A percentile compares a stretch with the other conserved stretches of the same genome.
Conservation (phyloP, 1,140 invertebrate genomes). For the Cydia strobilella region DNA sequence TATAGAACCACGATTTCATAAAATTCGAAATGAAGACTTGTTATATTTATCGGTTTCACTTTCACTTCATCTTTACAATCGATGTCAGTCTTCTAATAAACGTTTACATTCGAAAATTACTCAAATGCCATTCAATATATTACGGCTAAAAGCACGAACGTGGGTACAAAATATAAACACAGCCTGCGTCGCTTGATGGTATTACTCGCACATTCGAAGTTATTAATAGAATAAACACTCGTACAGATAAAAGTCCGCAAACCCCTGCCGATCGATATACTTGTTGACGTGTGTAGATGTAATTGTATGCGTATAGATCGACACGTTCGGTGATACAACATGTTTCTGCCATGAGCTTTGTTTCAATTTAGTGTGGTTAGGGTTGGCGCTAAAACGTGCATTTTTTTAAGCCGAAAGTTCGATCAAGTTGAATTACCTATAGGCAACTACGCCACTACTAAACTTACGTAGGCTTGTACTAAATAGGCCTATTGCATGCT, state of each 20-base stretch:
- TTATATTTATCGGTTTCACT: too few species aligned
- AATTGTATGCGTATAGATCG: constrained; percentile 21
- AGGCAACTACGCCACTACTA: too few species aligned
- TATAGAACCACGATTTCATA: too few species aligned
- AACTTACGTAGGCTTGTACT: not conserved
- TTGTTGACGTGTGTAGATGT: constrained; percentile 16
- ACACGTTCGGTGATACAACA: constrained; percentile 19
- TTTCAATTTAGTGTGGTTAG: constrained; percentile 20
- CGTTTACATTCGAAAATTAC: not conserved
- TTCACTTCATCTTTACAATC: not conserved
- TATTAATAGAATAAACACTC: constrained; percentile 19
- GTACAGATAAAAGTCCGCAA: constrained; percentile 22
- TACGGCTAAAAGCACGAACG: not conserved
- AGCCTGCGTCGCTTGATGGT: constrained; percentile 13
- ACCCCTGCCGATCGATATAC: constrained; percentile 21
- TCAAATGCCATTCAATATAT: not conserved
- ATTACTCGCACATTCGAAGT: constrained; percentile 10
- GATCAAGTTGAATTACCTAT: too few species aligned
- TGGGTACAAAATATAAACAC: constrained; percentile 10
- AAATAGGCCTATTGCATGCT: not conserved
- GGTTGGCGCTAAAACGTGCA: not conserved
- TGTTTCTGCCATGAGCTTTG: constrained; percentile 21
- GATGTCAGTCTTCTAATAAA: not conserved
- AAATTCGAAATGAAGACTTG: too few species aligned
- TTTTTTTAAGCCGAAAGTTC: too few species aligned